phyloP scores from a whole-genome alignment of 2,888 invertebrate species.

The Thereva nobilitata region DNA sequence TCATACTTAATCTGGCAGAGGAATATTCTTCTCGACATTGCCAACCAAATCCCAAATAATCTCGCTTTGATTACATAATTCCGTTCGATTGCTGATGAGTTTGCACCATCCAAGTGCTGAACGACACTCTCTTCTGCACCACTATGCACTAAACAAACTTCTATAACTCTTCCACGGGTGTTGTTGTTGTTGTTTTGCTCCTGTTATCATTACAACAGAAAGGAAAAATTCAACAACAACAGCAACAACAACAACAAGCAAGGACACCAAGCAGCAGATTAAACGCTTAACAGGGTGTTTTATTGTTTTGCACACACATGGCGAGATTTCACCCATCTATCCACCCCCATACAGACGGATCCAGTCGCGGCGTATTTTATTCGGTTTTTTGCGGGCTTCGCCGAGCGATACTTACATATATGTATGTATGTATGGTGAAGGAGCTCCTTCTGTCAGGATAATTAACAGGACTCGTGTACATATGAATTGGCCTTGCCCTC shows the following conservation, averaged over 20 bases:
- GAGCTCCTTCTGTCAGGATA: slow-evolving; percentile 22
- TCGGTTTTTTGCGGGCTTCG: slow-evolving; percentile 24
- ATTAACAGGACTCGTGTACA: slow-evolving; percentile 27
- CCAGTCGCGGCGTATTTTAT: background rate
- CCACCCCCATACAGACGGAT: slow-evolving; percentile 3
- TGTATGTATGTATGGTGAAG: background rate
- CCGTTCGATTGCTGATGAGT: slow-evolving; percentile 37
- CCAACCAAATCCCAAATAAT: slow-evolving; percentile 33
- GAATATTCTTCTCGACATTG: slow-evolving; percentile 5
- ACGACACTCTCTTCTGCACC: slow-evolving; percentile 28
- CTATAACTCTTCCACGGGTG: background rate
- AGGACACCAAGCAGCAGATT: slow-evolving; percentile 38
- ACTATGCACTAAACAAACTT: slow-evolving; percentile 7
- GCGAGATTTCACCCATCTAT: slow-evolving; percentile 36
- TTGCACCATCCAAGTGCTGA: slow-evolving; percentile 23
- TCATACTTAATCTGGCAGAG: background rate
- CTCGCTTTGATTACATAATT: slow-evolving; percentile 41
- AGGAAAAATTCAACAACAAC: slow-evolving; percentile 12
- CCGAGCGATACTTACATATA: too few species aligned
- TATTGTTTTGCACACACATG: slow-evolving; percentile 42
- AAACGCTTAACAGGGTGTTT: slow-evolving; percentile 43
- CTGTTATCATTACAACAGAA: background rate
- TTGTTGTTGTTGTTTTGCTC: background rate
- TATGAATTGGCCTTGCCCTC: slow-evolving; percentile 3
- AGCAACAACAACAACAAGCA: background rate